Evolutionary conservation across 2,888 invertebrate genomes (phyloP).

Genomic region (Phragmatobia fuliginosa): DNA sequence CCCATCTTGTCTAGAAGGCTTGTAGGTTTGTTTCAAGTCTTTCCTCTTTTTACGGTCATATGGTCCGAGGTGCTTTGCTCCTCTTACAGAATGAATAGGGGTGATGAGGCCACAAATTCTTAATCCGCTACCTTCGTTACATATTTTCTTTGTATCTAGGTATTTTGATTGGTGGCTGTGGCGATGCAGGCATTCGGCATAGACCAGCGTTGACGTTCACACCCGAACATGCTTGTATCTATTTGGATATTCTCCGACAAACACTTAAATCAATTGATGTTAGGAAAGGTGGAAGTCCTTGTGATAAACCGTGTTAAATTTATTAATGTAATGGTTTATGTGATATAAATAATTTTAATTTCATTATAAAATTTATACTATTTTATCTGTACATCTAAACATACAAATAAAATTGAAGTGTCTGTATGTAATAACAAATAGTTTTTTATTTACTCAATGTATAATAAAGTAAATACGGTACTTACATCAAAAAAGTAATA

Average conservation of each 20-base stretch:
- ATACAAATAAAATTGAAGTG: no score
- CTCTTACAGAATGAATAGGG: no score
- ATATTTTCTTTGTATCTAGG: slow-evolving; percentile 81
- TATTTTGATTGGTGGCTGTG: slow-evolving; percentile 95
- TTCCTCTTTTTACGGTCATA: no score
- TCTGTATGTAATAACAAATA: no score
- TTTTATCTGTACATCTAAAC: not conserved
- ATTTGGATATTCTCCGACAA: slow-evolving; percentile 92
- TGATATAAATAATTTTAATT: not conserved
- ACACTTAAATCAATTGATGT: slow-evolving; percentile 85
- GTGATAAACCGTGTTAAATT: not conserved
- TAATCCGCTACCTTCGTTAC: not conserved
- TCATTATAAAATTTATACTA: not conserved
- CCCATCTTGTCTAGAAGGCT: no score
- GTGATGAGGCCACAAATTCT: not conserved
- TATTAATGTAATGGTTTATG: not conserved
- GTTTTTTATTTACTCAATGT: no score
- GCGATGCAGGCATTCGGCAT: slow-evolving; percentile 92
- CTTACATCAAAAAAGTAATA: no score
- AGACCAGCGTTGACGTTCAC: slow-evolving; percentile 96
- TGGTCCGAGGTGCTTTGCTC: no score
- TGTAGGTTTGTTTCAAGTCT: no score
- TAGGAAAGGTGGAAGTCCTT: not conserved
- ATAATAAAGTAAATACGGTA: no score
- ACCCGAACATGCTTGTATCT: slow-evolving; percentile 94